Conservation (phyloP, 2,113 vertebrate genomes). For the Gila orcuttii region DNA sequence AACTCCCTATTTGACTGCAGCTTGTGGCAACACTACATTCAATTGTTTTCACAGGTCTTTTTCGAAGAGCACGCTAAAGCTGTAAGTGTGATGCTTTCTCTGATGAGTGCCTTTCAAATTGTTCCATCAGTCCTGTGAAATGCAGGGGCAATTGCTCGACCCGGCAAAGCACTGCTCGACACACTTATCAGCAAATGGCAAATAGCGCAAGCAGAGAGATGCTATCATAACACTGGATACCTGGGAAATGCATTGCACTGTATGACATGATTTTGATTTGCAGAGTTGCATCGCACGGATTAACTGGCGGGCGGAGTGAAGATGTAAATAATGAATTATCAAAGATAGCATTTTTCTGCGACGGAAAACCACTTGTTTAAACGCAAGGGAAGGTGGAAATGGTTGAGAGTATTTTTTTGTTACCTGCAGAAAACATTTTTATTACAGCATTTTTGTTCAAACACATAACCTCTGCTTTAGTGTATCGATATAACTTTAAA, state of each 20-base stretch:
- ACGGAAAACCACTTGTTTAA: background rate
- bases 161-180: slow-evolving; percentile 10
- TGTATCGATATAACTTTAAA: no score
- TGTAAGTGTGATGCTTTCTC: slow-evolving; percentile 14
- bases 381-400: background rate
- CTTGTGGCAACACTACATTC: slow-evolving; percentile 9
- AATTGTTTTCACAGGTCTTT: slow-evolving; percentile 37
- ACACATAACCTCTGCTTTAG: background rate
- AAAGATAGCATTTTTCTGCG: background rate
- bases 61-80: slow-evolving; percentile 25
- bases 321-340: slow-evolving; percentile 23
- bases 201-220: slow-evolving; percentile 40
- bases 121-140: slow-evolving; percentile 25
- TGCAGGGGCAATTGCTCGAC: slow-evolving; percentile 30
- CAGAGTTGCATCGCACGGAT: background rate
- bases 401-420: background rate
- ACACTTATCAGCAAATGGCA: slow-evolving; percentile 38
- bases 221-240: slow-evolving; percentile 37
- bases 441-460: background rate
- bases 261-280: slow-evolving; percentile 42
- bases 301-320: slow-evolving; percentile 15
- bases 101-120: slow-evolving; percentile 33
- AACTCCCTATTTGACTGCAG: background rate
- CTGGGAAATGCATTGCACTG: slow-evolving; percentile 26
- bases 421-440: background rate